Evolutionary conservation across 2,888 invertebrate genomes (phyloP).

Genomic region (Sacculina carcini): DNA sequence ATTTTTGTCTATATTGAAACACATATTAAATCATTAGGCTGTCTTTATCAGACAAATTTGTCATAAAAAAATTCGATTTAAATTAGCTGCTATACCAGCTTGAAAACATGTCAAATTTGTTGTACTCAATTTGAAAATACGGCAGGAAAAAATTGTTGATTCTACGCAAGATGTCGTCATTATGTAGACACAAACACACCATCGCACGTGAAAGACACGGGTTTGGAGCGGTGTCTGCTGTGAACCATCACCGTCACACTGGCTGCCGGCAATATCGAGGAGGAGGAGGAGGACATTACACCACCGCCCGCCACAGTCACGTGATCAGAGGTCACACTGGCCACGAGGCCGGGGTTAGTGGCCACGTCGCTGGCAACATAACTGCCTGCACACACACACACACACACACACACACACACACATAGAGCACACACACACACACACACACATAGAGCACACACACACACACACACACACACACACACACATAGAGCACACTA

Average conservation of each 20-base stretch:
- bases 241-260: constrained; percentile 71
- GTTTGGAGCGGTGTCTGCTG: constrained; percentile 21
- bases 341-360: constrained; percentile 65
- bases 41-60: too few species aligned
- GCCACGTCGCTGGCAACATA: constrained; percentile 43
- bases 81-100: too few species aligned
- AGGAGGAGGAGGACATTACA: too few species aligned
- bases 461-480: background rate
- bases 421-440: too few species aligned
- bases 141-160: background rate
- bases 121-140: background rate
- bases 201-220: constrained; percentile 73
- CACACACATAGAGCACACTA: background rate
- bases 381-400: constrained; percentile 27
- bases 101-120: too few species aligned
- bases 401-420: background rate
- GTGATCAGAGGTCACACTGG: constrained; percentile 64
- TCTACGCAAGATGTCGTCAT: background rate
- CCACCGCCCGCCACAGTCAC: too few species aligned
- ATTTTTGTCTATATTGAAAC: too few species aligned
- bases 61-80: too few species aligned
- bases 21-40: too few species aligned
- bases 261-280: constrained; percentile 42
- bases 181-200: constrained; percentile 29
- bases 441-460: too few species aligned